Conservation (phyloP, 35 echinoderm and acorn worm genomes). For the Diadema setosum region DNA sequence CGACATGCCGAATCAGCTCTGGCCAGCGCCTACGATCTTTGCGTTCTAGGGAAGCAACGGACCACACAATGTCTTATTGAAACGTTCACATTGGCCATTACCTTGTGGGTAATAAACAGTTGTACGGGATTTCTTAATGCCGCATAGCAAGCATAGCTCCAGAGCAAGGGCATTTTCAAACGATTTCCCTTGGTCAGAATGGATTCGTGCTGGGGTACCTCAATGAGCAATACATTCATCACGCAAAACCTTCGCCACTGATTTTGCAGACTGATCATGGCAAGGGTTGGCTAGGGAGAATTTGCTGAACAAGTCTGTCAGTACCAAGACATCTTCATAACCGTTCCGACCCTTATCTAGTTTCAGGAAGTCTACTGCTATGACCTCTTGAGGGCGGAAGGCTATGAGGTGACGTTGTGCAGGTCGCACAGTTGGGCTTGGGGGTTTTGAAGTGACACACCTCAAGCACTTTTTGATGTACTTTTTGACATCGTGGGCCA, state of each 20-base stretch:
- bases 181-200: slow-evolving; percentile 36
- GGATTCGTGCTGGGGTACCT: slow-evolving; percentile 25
- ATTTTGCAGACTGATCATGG: slow-evolving; percentile 23
- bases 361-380: slow-evolving; percentile 31
- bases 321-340: slow-evolving; percentile 35
- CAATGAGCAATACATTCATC: slow-evolving; percentile 43
- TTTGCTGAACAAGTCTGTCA: slow-evolving; percentile 46
- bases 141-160: slow-evolving; percentile 19
- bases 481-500: neutral
- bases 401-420: slow-evolving; percentile 10
- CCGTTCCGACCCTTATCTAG: slow-evolving; percentile 3
- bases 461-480: slow-evolving; percentile 16
- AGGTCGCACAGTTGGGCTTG: neutral
- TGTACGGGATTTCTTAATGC: neutral
- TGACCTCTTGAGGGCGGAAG: neutral
- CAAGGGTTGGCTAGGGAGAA: slow-evolving; percentile 37
- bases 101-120: slow-evolving; percentile 31
- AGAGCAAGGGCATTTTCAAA: slow-evolving; percentile 27
- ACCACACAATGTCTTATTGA: slow-evolving; percentile 16
- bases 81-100: slow-evolving; percentile 19
- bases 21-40: slow-evolving; percentile 9
- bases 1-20: neutral
- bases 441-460: slow-evolving; percentile 24
- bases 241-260: too few relatives aligned
- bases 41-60: slow-evolving; percentile 4